Conservation (phyloP, 2,888 invertebrate species). For the Cantharis flavilabris region DNA sequence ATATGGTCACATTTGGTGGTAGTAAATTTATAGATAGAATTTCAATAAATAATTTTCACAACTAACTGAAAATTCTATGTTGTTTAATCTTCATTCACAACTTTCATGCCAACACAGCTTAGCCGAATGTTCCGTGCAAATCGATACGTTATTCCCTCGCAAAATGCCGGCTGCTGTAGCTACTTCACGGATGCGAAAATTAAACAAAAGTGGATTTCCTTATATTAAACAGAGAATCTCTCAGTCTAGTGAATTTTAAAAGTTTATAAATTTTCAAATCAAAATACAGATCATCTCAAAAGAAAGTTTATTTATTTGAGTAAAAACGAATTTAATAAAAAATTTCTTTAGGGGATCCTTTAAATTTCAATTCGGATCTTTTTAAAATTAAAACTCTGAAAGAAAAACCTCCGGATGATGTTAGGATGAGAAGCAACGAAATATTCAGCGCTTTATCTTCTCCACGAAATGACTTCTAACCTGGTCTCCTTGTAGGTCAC, state of each 20-base stretch:
- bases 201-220: not conserved
- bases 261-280: not conserved
- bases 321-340: not conserved
- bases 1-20: not conserved
- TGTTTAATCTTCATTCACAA: not conserved
- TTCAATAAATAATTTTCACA: not conserved
- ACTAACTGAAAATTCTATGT: not conserved
- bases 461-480: not conserved
- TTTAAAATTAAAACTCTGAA: not conserved
- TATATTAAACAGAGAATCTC: not conserved
- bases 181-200: not conserved
- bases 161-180: not conserved
- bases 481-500: not conserved
- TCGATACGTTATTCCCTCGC: not conserved
- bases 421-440: not conserved
- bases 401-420: not conserved
- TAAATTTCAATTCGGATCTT: not conserved
- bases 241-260: not conserved
- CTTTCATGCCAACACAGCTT: not conserved
- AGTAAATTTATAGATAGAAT: not conserved
- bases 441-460: not conserved
- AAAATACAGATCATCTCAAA: not conserved
- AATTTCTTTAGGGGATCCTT: not conserved
- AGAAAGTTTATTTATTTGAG: not conserved
- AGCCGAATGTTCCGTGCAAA: not conserved